Percentiles rank a stretch among this genome's conserved stretches.
These are phyloP conservation scores for Ardeotis arabs DNA, from an alignment of 2,113 vertebrate species.

Conservation along the genomic window DNA sequence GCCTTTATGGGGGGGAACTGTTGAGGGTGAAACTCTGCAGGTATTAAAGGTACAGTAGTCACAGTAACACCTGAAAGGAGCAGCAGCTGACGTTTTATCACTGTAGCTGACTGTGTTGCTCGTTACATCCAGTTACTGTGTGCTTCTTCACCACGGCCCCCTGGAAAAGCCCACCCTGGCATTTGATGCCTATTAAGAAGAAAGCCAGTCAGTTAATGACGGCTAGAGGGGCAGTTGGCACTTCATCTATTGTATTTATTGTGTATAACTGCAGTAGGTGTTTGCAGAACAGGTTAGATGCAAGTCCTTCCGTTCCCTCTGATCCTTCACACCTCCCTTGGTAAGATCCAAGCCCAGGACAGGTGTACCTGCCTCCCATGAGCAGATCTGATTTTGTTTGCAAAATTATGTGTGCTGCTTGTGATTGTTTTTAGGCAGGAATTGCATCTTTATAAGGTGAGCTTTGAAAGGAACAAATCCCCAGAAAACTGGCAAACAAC, in stretches of 20 bases:
- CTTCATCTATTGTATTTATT: conserved; percentile 9
- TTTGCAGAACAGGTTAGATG: neutral
- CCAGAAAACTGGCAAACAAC: neutral
- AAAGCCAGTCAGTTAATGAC: neutral
- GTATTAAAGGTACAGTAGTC: conserved; percentile 7
- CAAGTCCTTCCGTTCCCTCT: neutral
- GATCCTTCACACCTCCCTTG: neutral
- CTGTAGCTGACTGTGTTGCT: neutral
- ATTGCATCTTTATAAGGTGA: neutral
- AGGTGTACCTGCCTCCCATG: neutral
- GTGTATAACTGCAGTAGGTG: neutral
- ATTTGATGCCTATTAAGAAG: neutral
- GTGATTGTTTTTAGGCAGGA: neutral
- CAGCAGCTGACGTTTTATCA: neutral
- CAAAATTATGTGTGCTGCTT: neutral
- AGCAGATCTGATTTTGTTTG: neutral
- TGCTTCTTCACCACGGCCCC: neutral
- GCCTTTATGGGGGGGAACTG: neutral
- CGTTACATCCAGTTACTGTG: neutral
- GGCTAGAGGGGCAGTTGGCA: neutral
- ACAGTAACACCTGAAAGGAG: conserved; percentile 1
- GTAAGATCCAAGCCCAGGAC: neutral
- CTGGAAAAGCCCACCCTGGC: neutral
- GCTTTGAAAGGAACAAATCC: neutral
- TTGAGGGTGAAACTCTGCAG: neutral